A percentile compares a stretch with the other conserved stretches of the same genome.
Evolutionary conservation across 2,888 invertebrate genomes (phyloP).

Genomic region (Pyrocoelia pectoralis): DNA sequence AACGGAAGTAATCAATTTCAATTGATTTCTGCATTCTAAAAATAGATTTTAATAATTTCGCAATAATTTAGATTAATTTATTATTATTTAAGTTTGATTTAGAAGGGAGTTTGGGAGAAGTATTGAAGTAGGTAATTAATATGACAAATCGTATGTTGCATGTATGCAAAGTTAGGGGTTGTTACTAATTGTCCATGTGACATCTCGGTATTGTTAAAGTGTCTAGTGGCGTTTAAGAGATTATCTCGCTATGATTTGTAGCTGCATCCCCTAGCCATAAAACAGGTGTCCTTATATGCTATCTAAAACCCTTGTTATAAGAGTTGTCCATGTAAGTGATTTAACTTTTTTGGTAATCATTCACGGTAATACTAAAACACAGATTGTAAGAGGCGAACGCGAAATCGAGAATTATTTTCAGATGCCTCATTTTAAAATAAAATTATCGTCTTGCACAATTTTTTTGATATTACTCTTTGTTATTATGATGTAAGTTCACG

Average conservation of each 20-base stretch:
- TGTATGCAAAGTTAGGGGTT: conserved; percentile 42
- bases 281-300: conserved; percentile 45
- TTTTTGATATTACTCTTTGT: too few relatives aligned
- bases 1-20: conserved; percentile 15
- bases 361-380: not conserved
- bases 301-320: conserved; percentile 20
- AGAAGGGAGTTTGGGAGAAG: not conserved
- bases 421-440: too few relatives aligned
- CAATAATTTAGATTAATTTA: not conserved
- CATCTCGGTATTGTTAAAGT: conserved; percentile 51
- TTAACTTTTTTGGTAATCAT: not conserved
- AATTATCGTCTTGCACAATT: too few relatives aligned
- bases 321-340: conserved; percentile 12
- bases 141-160: not conserved
- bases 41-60: not conserved
- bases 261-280: conserved; percentile 40
- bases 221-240: conserved; percentile 54
- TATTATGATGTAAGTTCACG: too few relatives aligned
- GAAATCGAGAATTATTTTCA: too few relatives aligned
- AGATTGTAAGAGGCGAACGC: too few relatives aligned
- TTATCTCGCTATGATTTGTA: conserved; percentile 55
- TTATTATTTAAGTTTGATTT: not conserved
- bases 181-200: conserved; percentile 49
- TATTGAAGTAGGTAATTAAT: not conserved
- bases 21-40: conserved; percentile 13